Conservation (phyloP, 2,888 invertebrate genomes). For the Agrochola macilenta region DNA sequence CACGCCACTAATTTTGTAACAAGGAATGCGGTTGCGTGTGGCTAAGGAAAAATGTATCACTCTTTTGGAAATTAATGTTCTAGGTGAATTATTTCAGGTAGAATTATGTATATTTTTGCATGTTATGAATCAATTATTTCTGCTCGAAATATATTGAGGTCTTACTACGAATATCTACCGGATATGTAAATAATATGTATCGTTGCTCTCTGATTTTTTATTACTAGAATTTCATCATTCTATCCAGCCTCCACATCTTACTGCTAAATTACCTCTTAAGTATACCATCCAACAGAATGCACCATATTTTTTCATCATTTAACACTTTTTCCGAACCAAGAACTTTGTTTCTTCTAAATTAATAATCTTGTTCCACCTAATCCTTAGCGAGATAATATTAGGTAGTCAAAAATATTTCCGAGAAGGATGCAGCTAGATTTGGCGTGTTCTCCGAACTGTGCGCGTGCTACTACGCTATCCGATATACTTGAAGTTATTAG, state of each 20-base stretch:
- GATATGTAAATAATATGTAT: neutral
- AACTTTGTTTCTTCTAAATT: neutral
- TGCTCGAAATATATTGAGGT: constrained; percentile 22
- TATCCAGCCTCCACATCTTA: no score
- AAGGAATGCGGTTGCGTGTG: constrained; percentile 65
- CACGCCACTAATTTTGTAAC: constrained; percentile 65
- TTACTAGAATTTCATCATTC: no score
- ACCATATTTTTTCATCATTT: neutral
- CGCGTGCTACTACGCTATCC: constrained; percentile 70
- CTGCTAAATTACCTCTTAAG: neutral
- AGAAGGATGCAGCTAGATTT: constrained; percentile 72
- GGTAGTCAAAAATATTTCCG: constrained; percentile 72
- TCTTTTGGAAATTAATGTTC: constrained; percentile 43
- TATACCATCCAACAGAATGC: neutral
- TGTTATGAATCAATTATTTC: constrained; percentile 40
- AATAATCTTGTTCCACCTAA: constrained; percentile 18
- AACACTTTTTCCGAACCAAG: no score
- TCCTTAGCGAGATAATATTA: constrained; percentile 26
- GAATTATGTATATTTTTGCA: constrained; percentile 39
- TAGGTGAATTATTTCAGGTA: constrained; percentile 25
- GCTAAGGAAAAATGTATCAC: constrained; percentile 53
- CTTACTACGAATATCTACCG: neutral
- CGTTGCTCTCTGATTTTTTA: neutral
- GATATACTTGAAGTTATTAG: constrained; percentile 67
- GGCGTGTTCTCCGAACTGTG: constrained; percentile 74